Conservation (phyloP, 2,113 vertebrate species). For the Hydropotes inermis region DNA sequence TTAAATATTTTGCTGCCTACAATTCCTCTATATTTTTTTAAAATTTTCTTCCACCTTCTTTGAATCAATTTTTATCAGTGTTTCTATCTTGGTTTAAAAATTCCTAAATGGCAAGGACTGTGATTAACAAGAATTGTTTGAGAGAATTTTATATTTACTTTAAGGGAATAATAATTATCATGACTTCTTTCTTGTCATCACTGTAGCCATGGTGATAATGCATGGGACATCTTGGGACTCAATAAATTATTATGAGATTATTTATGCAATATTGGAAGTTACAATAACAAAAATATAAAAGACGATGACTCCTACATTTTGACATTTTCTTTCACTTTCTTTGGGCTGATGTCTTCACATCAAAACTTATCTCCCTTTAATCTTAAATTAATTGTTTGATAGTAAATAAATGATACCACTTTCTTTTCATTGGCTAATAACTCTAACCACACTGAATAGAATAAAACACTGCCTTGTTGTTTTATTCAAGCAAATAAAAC, state of each 20-base stretch:
- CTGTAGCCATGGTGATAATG: neutral
- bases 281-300: neutral
- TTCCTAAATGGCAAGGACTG: neutral
- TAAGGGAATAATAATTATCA: neutral
- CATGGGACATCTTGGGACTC: neutral
- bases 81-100: neutral
- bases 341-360: neutral
- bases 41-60: neutral
- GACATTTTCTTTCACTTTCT: neutral
- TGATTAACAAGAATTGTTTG: neutral
- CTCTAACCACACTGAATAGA: neutral
- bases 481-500: neutral
- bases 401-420: neutral
- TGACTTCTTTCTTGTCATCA: neutral
- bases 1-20: neutral
- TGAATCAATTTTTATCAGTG: neutral
- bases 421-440: neutral
- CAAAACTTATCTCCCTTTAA: neutral
- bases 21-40: neutral
- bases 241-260: neutral
- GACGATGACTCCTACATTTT: neutral
- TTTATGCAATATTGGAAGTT: neutral
- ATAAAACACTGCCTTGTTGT: neutral
- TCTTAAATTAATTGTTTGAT: slow-evolving; percentile 6
- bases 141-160: neutral